Base-by-base conservation (phyloP, 1,140 invertebrate genomes). In the Nephila pilipes region DNA sequence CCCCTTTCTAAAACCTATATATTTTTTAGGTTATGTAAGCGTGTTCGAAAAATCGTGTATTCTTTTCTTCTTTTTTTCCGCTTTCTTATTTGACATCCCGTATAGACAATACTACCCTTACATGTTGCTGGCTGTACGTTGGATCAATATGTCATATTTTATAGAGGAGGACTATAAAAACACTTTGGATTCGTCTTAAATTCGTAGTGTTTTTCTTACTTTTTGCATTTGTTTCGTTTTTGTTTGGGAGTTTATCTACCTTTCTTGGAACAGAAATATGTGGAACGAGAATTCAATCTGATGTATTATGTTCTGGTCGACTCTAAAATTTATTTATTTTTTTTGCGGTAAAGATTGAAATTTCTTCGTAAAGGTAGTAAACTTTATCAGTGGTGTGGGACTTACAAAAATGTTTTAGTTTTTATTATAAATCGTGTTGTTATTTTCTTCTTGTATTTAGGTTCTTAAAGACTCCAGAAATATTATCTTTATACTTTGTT, bases 141-240 rank as follows among this genome's bases (percentile, higher is more conserved):
- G 65, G 89, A 91, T 91, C 89, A 91, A 91, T 91, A 91, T 36
- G 58, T 90, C 89, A 90, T 91, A 83, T 91, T 91, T 91, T 91
- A 91, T 91, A 79, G 38, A 91, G 79, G 57, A 83, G 54, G 89
- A 54, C 89, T 83, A 83, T 91, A 91, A 91, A 91, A 91, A 91
- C 89, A 91, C 79, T 91, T 91, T 91, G 79, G 79, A 91, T 91
- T 91, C 89, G 79, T 63, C 89, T 91, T 91, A 91, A 91, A 91
- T 83, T 91, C 69, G 89, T 63, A 46, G 58, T 83, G 22, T 36
- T 22, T n/a, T 81, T 63, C 10, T 69, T 54, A 69, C 32, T 36
- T 38, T 69, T 65, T 25, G 22, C 29, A 60, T 69, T 38, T 25
- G 83, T 60, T 85, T 85, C 46, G 83, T 85, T 85, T 81, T 85